Percentiles rank a stretch among this genome's conserved stretches.
These are phyloP conservation scores for Epistrophella euchroma DNA, from an alignment of 2,888 invertebrate genomes.

Conservation along the genomic window DNA sequence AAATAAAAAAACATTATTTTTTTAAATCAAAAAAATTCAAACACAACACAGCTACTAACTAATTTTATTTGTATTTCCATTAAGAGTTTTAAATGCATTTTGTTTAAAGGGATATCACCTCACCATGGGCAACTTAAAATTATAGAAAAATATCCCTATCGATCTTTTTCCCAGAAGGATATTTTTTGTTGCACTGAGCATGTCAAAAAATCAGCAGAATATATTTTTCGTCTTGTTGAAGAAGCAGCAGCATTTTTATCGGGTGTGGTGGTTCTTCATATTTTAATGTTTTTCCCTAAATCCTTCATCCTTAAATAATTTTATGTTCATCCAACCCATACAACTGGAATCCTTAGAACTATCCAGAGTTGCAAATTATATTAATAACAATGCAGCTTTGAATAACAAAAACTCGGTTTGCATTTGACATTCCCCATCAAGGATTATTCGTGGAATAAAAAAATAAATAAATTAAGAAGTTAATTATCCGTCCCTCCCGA, in stretches of 20 bases:
- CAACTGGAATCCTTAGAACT: not conserved
- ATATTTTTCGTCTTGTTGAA: constrained; percentile 32
- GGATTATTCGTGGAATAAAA: not conserved
- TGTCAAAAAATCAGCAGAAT: constrained; percentile 58
- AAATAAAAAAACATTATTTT: too few species aligned
- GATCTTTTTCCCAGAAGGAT: constrained; percentile 36
- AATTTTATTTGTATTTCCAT: too few species aligned
- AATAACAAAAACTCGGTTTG: not conserved
- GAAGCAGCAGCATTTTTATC: constrained; percentile 43
- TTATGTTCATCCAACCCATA: constrained; percentile 14
- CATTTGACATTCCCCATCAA: not conserved
- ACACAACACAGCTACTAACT: too few species aligned
- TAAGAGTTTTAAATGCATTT: too few species aligned
- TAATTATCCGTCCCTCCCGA: not conserved
- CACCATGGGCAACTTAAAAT: not conserved
- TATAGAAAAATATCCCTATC: constrained; percentile 59
- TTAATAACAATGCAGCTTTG: not conserved
- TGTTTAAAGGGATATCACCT: not conserved
- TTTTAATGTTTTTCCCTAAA: constrained; percentile 39
- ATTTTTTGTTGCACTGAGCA: constrained; percentile 72
- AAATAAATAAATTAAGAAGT: not conserved
- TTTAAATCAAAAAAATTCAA: too few species aligned
- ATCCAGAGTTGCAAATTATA: not conserved
- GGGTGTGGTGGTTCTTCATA: constrained; percentile 71
- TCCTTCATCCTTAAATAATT: constrained; percentile 41